Conservation (phyloP, 2,888 invertebrate genomes). For the Drosophila ezoana region DNA sequence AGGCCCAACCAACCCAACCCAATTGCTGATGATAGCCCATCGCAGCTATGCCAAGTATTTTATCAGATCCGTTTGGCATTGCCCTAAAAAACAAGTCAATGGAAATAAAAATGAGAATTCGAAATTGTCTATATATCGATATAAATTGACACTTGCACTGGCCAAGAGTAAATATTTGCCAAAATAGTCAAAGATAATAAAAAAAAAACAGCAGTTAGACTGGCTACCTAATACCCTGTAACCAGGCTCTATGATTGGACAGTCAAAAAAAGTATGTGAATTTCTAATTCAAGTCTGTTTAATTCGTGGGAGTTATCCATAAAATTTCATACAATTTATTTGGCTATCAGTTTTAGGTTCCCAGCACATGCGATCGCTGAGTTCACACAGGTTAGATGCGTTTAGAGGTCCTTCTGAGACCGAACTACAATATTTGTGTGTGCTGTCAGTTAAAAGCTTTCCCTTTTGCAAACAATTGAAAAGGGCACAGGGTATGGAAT, state of each 20-base stretch:
- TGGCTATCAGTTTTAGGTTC: background rate
- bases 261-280: too few relatives aligned
- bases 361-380: background rate
- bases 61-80: constrained; percentile 58
- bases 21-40: constrained; percentile 29
- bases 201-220: background rate
- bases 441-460: too few relatives aligned
- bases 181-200: constrained; percentile 41
- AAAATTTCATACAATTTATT: too few relatives aligned
- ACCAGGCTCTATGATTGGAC: too few relatives aligned
- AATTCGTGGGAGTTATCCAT: too few relatives aligned
- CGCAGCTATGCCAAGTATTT: constrained; percentile 68
- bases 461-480: background rate
- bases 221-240: constrained; percentile 22
- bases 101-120: constrained; percentile 34
- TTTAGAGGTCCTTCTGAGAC: too few relatives aligned
- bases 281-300: too few relatives aligned
- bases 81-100: constrained; percentile 47
- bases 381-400: background rate
- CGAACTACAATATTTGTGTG: background rate
- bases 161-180: constrained; percentile 59
- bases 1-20: constrained; percentile 21
- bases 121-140: constrained; percentile 39
- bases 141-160: constrained; percentile 56
- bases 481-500: constrained; percentile 19